Base-by-base conservation (phyloP, 2,888 invertebrate species). In the Eulithis prunata region DNA sequence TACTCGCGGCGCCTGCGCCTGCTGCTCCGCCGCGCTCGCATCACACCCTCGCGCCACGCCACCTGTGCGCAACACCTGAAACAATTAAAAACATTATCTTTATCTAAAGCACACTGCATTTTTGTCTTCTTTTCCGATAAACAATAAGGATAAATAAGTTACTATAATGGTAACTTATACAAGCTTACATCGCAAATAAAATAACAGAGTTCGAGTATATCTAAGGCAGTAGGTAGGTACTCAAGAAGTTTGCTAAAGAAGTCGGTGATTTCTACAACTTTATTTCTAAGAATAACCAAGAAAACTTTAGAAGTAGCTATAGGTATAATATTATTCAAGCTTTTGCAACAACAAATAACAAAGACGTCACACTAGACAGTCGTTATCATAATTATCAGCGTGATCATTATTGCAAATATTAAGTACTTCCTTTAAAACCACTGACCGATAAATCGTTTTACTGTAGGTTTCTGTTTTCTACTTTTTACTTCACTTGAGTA, bases 1-100 rank as follows among this genome's bases (percentile, higher is more conserved):
- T 90, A 90, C 85, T 84, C 86, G 88, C 89, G 87, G 87, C 90
- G 91, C 91, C 88, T 84, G 84, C 88, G 87, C 89, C 87, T 85
- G 83, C 88, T 85, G 86, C 88, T 80, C 83, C 88, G 85, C 87
- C 84, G 80, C 82, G 83, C 87, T 83, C 81, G 90, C 92, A 91
- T 91, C 89, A 88, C 92, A 89, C 87, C 84, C 88, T 80, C 81
- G 86, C 90, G 86, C 87, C 89, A 84, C 88, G 82, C 86, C 86
- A 86, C 89, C 79, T 77, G 82, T 79, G 80, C 81, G 82, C 79
- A 85, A 88, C 89, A 88, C 90, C 92, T 91, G 78, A 1, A 76
- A 75, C 76, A 78, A 81, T 49, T 11, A 41, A 32, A 32, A 32
- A 32, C 2, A 32, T 5, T 32, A 32, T 32, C 6, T 4, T 5